phyloP scores from a whole-genome alignment of 2,797 vertebrate species.

The Acanthurus tractus region DNA sequence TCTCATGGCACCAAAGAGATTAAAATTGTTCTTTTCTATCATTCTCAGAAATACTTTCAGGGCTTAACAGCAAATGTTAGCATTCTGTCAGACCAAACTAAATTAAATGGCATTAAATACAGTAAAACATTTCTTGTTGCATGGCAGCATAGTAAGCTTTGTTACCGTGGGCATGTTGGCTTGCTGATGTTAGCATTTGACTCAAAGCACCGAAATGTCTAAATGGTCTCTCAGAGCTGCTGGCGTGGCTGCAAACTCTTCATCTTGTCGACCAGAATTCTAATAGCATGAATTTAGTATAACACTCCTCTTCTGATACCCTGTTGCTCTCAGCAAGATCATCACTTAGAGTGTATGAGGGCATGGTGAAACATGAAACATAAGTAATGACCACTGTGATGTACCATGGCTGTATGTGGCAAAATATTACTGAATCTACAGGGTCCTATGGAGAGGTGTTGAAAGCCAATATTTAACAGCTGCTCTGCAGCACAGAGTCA shows the following conservation, averaged over 20 bases:
- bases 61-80: neutral
- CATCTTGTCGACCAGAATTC: conserved; percentile 21
- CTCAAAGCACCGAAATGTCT: conserved; percentile 2
- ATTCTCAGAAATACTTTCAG: neutral
- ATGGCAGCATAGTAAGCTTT: no score
- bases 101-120: neutral
- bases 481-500: conserved; percentile 26
- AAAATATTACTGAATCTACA: conserved; percentile 56
- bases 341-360: conserved; percentile 15
- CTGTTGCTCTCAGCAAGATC: conserved; percentile 38
- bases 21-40: neutral
- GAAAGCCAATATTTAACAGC: conserved; percentile 60
- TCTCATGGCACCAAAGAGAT: neutral
- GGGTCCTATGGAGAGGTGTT: conserved; percentile 18
- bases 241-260: neutral
- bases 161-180: neutral
- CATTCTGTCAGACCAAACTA: neutral
- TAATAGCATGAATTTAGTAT: conserved; percentile 8
- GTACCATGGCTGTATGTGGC: conserved; percentile 23
- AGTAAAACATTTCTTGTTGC: neutral
- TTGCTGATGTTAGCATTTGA: conserved; percentile 7
- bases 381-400: conserved; percentile 49
- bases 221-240: conserved; percentile 9
- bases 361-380: conserved; percentile 49
- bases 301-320: conserved; percentile 8